phyloP scores from a whole-genome alignment of 2,888 invertebrate genomes.

The Napeogenes sylphis region DNA sequence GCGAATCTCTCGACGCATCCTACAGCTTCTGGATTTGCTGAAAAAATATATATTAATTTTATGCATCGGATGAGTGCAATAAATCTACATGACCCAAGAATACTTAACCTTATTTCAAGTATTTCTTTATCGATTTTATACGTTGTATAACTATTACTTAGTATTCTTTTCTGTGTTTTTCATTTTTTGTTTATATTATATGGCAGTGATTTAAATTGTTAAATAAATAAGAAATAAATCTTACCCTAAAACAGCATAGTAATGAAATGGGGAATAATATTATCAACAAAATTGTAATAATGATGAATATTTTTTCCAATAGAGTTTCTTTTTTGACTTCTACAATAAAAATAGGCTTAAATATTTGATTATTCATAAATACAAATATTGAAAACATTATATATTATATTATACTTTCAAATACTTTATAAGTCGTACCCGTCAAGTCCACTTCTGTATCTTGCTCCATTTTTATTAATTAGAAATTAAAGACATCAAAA shows the following conservation, averaged over 20 bases:
- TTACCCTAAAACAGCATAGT: slow-evolving; percentile 45
- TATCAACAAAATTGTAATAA: slow-evolving; percentile 40
- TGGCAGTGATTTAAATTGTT: no score
- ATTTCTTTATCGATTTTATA: no score
- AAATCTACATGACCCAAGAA: slow-evolving; percentile 2
- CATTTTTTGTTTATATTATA: no score
- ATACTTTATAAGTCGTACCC: no score
- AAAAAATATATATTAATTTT: slow-evolving; percentile 9
- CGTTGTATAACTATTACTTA: no score
- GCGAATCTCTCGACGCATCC: slow-evolving; percentile 86
- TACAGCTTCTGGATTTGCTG: slow-evolving; percentile 81
- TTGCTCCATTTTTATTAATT: no score
- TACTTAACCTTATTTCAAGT: not conserved
- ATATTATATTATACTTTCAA: no score
- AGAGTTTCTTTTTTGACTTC: slow-evolving; percentile 36
- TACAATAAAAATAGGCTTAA: slow-evolving; percentile 30
- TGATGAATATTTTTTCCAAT: slow-evolving; percentile 41
- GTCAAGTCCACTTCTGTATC: no score
- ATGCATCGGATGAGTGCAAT: not conserved
- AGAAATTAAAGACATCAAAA: slow-evolving; percentile 1
- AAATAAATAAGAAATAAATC: slow-evolving; percentile 11
- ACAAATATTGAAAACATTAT: not conserved
- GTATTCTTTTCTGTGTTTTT: no score
- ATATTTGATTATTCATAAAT: no score
- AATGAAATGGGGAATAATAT: slow-evolving; percentile 45